Evolutionary conservation across 2,797 vertebrate species (phyloP), one percentile per base, ranked within the genome.

Genomic region (Halcyon smyrnensis): DNA sequence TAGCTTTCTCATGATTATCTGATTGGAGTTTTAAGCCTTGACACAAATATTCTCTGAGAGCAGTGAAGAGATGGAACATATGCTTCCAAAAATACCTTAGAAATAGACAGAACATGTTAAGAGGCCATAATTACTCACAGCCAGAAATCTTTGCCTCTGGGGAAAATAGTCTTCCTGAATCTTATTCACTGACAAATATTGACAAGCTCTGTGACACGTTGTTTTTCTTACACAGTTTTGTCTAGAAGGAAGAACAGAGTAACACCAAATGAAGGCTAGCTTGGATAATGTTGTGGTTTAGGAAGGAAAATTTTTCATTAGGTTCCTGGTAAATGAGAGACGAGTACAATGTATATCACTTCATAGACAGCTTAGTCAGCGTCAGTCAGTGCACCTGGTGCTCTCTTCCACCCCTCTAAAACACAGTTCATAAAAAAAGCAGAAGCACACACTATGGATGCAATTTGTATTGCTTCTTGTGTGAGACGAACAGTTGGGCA

Each of bases 31-130:
- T 90, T 88, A 93, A 87, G 73, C 46, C 59, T 91, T 96, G 87
- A 88, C 83, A 95, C 80, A 84, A 87, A 90, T 70, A 60, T n/a
- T 37, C 34, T 84, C 51, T 89, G 70, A 84, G 20, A 97, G 68
- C 51, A 90, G 43, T 60, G 87, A 95, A 87, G 70, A 95, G 56
- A 74, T 74, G 45, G 77, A 93, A 91, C 91, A 96, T 91, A 94
- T 74, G 87, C 34, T 97, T 95, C 93, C 95, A 95, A 95, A 96
- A 96, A 96, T 96, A 96, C 94, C 70, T 90, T 91, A 95, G 76
- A 75, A 96, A 91, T 78, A 94, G 93, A 89, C 90, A 93, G 96
- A 96, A 87, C 80, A 89, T 87, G 59, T 95, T 96, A 96, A 95
- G 77, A 93, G 53, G 63, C 78, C 91, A 46, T 93, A 96, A 97